Evolutionary conservation across 2,888 invertebrate species (phyloP).

Genomic region (Rhingia campestris): DNA sequence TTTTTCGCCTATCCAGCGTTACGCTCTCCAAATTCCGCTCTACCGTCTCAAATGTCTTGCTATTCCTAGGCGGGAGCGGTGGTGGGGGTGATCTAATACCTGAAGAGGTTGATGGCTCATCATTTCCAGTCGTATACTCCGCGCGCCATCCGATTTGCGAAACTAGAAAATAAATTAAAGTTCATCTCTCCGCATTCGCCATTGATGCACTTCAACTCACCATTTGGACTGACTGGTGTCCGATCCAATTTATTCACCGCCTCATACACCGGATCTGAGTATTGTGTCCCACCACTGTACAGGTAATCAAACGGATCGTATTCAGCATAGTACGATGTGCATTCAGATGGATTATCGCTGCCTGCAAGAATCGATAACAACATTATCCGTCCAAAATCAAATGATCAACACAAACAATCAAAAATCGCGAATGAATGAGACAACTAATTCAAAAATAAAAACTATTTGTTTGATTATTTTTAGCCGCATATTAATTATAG

Average conservation of each 20-base stretch:
- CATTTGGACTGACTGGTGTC: slow-evolving; percentile 83
- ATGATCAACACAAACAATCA: slow-evolving; percentile 14
- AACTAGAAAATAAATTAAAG: slow-evolving; percentile 66
- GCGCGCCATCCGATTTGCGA: slow-evolving; percentile 81
- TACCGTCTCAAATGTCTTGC: slow-evolving; percentile 62
- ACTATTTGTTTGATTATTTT: slow-evolving; percentile 64
- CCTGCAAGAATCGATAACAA: slow-evolving; percentile 82
- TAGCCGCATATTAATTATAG: slow-evolving; percentile 72
- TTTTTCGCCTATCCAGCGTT: slow-evolving; percentile 81
- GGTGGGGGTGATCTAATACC: slow-evolving; percentile 82
- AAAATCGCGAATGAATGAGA: slow-evolving; percentile 35
- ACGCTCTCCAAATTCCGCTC: slow-evolving; percentile 73
- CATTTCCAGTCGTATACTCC: slow-evolving; percentile 75
- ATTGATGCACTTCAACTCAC: slow-evolving; percentile 67
- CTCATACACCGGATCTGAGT: slow-evolving; percentile 88
- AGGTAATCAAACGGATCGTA: slow-evolving; percentile 92
- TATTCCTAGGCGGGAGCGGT: slow-evolving; percentile 84
- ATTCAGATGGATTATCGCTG: slow-evolving; percentile 85
- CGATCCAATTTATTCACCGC: slow-evolving; percentile 86
- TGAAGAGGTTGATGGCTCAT: slow-evolving; percentile 65
- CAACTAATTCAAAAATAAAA: slow-evolving; percentile 45
- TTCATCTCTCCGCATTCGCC: neutral
- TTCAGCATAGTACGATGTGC: slow-evolving; percentile 88
- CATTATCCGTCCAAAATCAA: slow-evolving; percentile 39
- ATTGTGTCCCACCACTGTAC: slow-evolving; percentile 86